phyloP scores from a whole-genome alignment of 2,888 invertebrate species.

The Cephonodes hylas region DNA sequence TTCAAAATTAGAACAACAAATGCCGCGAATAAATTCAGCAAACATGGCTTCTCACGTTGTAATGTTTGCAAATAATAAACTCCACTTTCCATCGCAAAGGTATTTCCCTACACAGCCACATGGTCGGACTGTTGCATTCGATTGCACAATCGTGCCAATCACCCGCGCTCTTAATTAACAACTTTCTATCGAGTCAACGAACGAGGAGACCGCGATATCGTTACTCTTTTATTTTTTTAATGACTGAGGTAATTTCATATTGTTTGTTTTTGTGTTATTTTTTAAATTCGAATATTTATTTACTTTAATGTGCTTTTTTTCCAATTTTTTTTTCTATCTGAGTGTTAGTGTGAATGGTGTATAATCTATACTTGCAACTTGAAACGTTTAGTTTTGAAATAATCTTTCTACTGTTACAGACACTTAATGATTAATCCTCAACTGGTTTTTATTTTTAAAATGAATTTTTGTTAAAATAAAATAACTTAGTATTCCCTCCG shows the following conservation, averaged over 20 bases:
- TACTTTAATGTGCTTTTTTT: too few species aligned
- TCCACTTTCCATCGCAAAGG: constrained; percentile 25
- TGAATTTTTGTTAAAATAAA: too few species aligned
- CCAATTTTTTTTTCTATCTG: too few species aligned
- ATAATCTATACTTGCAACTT: too few species aligned
- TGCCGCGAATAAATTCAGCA: too few species aligned
- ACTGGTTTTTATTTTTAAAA: too few species aligned
- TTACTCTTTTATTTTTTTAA: background rate
- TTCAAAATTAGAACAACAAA: background rate
- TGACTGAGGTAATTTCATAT: background rate
- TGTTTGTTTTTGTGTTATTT: background rate
- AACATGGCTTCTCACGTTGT: too few species aligned
- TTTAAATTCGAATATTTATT: background rate
- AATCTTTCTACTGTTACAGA: too few species aligned
- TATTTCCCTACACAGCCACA: constrained; percentile 53
- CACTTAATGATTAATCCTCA: too few species aligned
- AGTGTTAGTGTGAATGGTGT: too few species aligned
- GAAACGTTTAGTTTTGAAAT: too few species aligned
- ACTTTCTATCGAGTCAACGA: constrained; percentile 77
- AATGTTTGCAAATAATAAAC: background rate
- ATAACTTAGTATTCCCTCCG: too few species aligned
- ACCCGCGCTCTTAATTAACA: constrained; percentile 64
- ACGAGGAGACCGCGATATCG: constrained; percentile 36
- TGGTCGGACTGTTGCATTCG: constrained; percentile 56
- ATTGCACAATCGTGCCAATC: constrained; percentile 70